Base-by-base conservation (phyloP, 92 coral and sea anemone genomes). In the Blastomussa wellsi region DNA sequence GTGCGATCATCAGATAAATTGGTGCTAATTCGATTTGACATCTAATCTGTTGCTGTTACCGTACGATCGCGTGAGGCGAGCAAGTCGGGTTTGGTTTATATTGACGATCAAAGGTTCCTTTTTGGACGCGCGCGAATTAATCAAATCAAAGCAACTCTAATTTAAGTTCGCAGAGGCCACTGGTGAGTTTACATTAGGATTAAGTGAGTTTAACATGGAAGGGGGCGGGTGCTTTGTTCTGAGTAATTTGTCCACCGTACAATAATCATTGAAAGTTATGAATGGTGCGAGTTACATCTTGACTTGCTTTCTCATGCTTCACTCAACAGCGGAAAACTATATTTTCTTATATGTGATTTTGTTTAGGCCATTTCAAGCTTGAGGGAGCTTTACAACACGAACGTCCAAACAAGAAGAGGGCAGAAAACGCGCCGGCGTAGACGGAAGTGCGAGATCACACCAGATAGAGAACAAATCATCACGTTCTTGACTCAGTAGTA, bases 1-100 rank as follows among this genome's bases (percentile, higher is more conserved):
- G 74, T 83, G 74, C 32, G 62, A 59, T 74, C 87, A 39, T 83
- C 81, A 74, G 87, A 83, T 83, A 83, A 74, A 74, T 39, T 72
- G 71, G 62, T 39, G 87, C n/a, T 74, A 83, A 74, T 74, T 83
- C 38, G 38, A 82, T 36, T 81, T 68, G 62, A 42, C 75, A 33
- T 19, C 19, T 16, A 78, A 29, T 22, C 69, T 78, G 81, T 78
- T 75, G 79, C 64, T 75, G 70, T 36, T 53, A 77, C 35, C 16
- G 17, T 62, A 28, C 57, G 64, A 55, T 78, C 49, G 52, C 81
- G 49, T 78, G 70, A 57, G 48, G 31, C 10, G 70, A 29, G 29
- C 11, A 31, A 78, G 32, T 57, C 36, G 19, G 7, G 33, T 19
- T 19, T n/a, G 49, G 33, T 26, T 62, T 26, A 55, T 78, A 41